Percentiles rank a stretch among this genome's conserved stretches.
Evolutionary conservation across 2,113 vertebrate genomes (phyloP).

Genomic region (Argyrosomus japonicus): DNA sequence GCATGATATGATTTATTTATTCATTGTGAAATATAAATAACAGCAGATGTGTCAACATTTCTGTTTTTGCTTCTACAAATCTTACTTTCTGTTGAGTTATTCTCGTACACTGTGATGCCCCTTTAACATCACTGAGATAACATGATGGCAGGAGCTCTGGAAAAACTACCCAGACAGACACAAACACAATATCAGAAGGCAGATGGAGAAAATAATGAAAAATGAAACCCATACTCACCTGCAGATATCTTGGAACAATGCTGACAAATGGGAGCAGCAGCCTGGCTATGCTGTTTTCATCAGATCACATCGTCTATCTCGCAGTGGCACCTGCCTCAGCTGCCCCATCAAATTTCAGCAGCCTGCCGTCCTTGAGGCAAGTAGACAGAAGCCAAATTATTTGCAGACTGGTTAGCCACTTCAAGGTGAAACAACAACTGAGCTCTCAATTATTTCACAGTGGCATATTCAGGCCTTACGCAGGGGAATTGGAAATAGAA

Average conservation of each 20-base stretch:
- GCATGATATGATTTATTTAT: neutral
- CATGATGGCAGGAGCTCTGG: constrained; percentile 17
- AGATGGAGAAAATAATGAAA: constrained; percentile 72
- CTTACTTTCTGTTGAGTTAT: constrained; percentile 1
- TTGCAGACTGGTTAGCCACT: constrained; percentile 69
- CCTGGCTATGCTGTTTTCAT: constrained; percentile 62
- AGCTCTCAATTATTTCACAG: constrained; percentile 77
- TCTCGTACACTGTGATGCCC: constrained; percentile 21
- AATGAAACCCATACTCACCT: constrained; percentile 66
- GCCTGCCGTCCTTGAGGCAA: constrained; percentile 73
- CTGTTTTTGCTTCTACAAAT: neutral
- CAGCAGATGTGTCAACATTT: neutral
- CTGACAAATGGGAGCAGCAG: constrained; percentile 74
- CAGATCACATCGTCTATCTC: constrained; percentile 73
- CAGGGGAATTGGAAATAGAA: constrained; percentile 64
- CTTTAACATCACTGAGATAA: constrained; percentile 36
- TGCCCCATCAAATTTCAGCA: constrained; percentile 65
- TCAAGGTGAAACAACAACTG: constrained; percentile 80
- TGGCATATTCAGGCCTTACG: constrained; percentile 67
- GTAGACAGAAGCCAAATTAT: constrained; percentile 74
- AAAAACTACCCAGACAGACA: constrained; percentile 50
- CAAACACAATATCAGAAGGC: constrained; percentile 51
- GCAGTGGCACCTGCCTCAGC: constrained; percentile 67
- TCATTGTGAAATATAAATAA: neutral
- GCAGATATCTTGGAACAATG: constrained; percentile 73